Conservation (phyloP, 2,797 vertebrate genomes). For the Carduelis carduelis region DNA sequence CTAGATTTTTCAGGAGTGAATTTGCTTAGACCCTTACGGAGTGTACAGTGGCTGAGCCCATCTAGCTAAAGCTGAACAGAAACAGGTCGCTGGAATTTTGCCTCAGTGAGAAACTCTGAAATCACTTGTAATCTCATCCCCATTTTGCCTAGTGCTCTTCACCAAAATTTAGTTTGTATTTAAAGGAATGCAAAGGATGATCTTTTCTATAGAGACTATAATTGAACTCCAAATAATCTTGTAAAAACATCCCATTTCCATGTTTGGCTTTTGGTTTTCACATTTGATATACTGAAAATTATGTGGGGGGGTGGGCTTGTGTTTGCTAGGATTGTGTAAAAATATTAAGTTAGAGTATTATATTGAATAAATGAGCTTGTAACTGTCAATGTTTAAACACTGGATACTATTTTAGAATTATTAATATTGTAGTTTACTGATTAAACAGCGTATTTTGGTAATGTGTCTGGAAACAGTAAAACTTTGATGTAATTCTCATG, state of each 20-base stretch:
- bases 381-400: neutral
- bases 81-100: neutral
- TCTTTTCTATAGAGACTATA: neutral
- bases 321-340: neutral
- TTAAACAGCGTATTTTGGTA: neutral
- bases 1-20: neutral
- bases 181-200: neutral
- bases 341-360: neutral
- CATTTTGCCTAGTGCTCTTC: neutral
- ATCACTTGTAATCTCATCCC: neutral
- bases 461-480: neutral
- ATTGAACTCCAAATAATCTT: neutral
- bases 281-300: neutral
- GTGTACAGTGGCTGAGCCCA: neutral
- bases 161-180: neutral
- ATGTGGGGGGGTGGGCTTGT: accelerated
- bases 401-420: neutral
- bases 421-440: neutral
- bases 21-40: neutral
- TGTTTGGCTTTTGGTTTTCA: neutral
- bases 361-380: neutral
- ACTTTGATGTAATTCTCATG: neutral
- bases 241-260: neutral
- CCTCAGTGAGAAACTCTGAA: neutral
- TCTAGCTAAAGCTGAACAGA: neutral